Conservation (phyloP, 2,888 invertebrate genomes). For the Hipparchia semele region DNA sequence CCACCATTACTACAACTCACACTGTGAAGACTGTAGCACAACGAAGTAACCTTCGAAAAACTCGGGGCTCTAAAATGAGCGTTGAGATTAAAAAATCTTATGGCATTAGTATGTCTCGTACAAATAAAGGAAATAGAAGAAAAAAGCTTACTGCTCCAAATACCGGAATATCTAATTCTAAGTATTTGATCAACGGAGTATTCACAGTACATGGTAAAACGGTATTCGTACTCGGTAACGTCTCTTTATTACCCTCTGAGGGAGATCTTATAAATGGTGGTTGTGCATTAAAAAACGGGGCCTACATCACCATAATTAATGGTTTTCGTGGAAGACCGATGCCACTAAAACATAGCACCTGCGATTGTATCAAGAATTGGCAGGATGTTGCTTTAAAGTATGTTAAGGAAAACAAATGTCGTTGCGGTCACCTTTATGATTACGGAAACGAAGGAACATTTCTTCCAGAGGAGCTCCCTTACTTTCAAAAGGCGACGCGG, state of each 20-base stretch:
- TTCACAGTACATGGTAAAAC: constrained; percentile 55
- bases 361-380: constrained; percentile 67
- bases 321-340: constrained; percentile 58
- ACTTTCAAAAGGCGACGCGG: constrained; percentile 62
- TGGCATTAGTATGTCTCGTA: constrained; percentile 56
- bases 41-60: constrained; percentile 43
- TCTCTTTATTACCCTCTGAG: constrained; percentile 55
- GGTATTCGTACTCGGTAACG: constrained; percentile 58
- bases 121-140: constrained; percentile 43
- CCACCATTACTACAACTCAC: constrained; percentile 46
- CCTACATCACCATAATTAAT: constrained; percentile 60
- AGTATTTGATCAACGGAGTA: constrained; percentile 66
- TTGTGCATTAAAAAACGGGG: constrained; percentile 48
- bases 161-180: constrained; percentile 59
- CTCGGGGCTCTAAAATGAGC: constrained; percentile 49
- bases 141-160: constrained; percentile 57
- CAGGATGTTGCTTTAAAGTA: constrained; percentile 58
- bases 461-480: constrained; percentile 61
- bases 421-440: constrained; percentile 67
- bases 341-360: constrained; percentile 53
- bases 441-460: constrained; percentile 64
- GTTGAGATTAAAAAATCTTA: constrained; percentile 60
- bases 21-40: constrained; percentile 48
- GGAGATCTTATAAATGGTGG: constrained; percentile 74
- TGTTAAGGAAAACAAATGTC: constrained; percentile 62